A percentile compares a stretch with the other conserved stretches of the same genome.
Evolutionary conservation across 2,113 vertebrate genomes (phyloP).

Genomic region (Phylloscopus whistleri): DNA sequence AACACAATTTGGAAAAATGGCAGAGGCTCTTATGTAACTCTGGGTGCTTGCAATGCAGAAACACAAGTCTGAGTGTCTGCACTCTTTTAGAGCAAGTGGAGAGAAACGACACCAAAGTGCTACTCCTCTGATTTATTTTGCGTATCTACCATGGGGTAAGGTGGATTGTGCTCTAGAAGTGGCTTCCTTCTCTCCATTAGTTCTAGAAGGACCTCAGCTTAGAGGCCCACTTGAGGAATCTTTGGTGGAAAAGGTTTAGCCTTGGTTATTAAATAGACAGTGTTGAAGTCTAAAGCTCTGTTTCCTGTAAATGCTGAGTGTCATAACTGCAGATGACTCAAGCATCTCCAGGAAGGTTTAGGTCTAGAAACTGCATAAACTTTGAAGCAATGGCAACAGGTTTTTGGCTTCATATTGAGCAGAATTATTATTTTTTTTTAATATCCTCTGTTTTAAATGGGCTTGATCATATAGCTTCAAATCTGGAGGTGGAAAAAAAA

Average conservation of each 20-base stretch:
- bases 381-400: background rate
- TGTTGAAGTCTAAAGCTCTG: background rate
- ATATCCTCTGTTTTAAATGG: background rate
- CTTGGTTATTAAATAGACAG: background rate
- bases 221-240: background rate
- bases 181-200: background rate
- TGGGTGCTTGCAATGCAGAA: background rate
- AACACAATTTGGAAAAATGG: background rate
- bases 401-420: background rate
- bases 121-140: background rate
- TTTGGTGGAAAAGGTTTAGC: background rate
- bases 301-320: fast-evolving
- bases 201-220: background rate
- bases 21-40: background rate
- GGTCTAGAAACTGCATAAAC: background rate
- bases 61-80: background rate
- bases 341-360: background rate
- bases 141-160: background rate
- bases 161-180: background rate
- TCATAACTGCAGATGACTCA: background rate
- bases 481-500: background rate
- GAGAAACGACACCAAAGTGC: background rate
- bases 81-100: background rate
- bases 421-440: background rate
- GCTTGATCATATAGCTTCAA: background rate